Base-by-base conservation (phyloP, 2,113 vertebrate species). In the Oryzias celebensis region DNA sequence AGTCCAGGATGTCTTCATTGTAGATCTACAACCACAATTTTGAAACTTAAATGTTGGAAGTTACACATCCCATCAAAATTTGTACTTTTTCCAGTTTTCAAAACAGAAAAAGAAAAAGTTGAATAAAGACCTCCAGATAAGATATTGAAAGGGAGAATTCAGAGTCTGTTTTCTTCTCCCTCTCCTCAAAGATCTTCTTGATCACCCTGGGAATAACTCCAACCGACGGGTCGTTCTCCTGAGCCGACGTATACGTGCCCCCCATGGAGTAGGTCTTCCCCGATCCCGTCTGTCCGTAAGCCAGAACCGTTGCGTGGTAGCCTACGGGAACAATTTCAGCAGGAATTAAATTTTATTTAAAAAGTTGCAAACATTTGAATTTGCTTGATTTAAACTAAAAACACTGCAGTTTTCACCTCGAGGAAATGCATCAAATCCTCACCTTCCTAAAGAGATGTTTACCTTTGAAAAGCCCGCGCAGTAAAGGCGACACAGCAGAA, bases 221-320 rank as follows among this genome's bases (percentile, higher is more conserved):
- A 10, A 97, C 93, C 0, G 80, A 90, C 2, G 92, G 91, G 42
- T 99, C 95, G 0, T 94, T 81, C 82, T 95, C 95, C 68, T 98
- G 95, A 14, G 83, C 91, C 3, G 95, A 91, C 1, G 95, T 96
- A 65, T 97, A 98, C 1, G 95, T 86, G 36, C 96, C 94, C 60
- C 97, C 97, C 97, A 99, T 99, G 0, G 96, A 98, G 66, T 93
- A 99, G 0, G 97, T 99, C 82, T 99, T 99, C 22, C 97, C 96
- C 22, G 97, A 99, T 1, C 97, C 96, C 0, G 96, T 98, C 83
- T 99, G 96, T 13, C 97, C 97, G 0, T 98, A 99, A 5, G 96
- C 96, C 51, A 99, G 65, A 53, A 99, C 95, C 0, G 96, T 99
- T 20, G 96, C 95, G 82, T 99, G 94, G 58, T 98, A 98, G 3